Evolutionary conservation across 2,113 vertebrate genomes (phyloP).

Genomic region (Anguilla japonica): DNA sequence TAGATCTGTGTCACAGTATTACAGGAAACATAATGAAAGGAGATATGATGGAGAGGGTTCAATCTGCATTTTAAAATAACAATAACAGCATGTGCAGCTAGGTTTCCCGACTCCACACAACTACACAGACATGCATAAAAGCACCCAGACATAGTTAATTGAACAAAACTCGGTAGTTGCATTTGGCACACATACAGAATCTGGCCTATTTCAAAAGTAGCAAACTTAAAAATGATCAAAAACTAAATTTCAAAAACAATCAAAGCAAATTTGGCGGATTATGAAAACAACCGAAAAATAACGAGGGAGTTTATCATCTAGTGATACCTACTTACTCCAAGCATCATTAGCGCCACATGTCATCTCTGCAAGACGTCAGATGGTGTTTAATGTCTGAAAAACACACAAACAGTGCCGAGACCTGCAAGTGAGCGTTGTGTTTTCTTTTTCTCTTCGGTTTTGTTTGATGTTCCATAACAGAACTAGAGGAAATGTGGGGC

Average conservation of each 20-base stretch:
- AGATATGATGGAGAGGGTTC: neutral
- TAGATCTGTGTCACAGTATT: neutral
- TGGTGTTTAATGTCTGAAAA: neutral
- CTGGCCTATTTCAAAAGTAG: neutral
- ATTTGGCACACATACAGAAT: neutral
- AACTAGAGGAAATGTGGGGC: neutral
- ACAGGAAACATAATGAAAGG: neutral
- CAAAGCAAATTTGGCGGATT: neutral
- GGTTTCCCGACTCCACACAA: neutral
- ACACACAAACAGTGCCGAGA: neutral
- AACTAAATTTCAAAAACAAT: neutral
- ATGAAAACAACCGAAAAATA: neutral
- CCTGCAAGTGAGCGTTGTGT: neutral
- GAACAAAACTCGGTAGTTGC: neutral
- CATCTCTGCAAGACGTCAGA: neutral
- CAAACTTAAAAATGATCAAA: neutral
- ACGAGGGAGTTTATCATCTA: neutral
- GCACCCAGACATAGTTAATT: neutral
- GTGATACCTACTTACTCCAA: neutral
- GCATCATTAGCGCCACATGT: neutral
- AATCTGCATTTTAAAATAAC: neutral
- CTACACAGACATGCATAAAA: neutral
- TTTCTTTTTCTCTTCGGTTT: neutral
- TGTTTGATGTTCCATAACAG: neutral
- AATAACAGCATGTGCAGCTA: neutral